Evolutionary conservation across 1,140 invertebrate genomes (phyloP).

Genomic region (Tachypleus tridentatus): DNA sequence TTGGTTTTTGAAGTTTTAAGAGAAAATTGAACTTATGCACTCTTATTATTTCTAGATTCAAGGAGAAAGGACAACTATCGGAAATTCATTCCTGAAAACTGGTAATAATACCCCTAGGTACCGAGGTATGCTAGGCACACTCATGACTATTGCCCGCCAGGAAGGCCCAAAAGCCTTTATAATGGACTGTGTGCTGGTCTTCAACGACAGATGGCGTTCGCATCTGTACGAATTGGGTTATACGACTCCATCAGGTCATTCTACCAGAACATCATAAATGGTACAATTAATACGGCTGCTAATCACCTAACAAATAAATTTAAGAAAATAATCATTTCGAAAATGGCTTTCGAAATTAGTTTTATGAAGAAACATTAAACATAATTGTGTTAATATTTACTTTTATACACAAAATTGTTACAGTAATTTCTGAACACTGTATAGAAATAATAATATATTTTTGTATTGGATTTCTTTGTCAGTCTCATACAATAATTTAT

Average conservation of each 20-base stretch:
- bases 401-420: no score
- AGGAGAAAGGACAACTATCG: constrained; percentile 18
- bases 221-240: constrained; percentile 52
- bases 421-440: no score
- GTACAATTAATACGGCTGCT: no score
- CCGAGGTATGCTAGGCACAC: constrained; percentile 45
- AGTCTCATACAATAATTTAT: no score
- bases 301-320: no score
- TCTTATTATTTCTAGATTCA: constrained; percentile 19
- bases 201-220: constrained; percentile 60
- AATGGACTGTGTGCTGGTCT: constrained; percentile 56
- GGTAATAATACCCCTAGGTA: neutral
- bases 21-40: neutral
- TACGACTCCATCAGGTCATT: constrained; percentile 52
- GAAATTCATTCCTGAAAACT: neutral
- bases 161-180: constrained; percentile 53
- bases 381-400: no score
- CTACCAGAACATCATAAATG: constrained; percentile 32
- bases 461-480: no score
- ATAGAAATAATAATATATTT: no score
- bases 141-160: constrained; percentile 43
- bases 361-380: no score
- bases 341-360: no score
- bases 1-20: no score
- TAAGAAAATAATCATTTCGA: no score